Evolutionary conservation across 2,113 vertebrate species (phyloP).

Genomic region (Emydocephalus ijimae): DNA sequence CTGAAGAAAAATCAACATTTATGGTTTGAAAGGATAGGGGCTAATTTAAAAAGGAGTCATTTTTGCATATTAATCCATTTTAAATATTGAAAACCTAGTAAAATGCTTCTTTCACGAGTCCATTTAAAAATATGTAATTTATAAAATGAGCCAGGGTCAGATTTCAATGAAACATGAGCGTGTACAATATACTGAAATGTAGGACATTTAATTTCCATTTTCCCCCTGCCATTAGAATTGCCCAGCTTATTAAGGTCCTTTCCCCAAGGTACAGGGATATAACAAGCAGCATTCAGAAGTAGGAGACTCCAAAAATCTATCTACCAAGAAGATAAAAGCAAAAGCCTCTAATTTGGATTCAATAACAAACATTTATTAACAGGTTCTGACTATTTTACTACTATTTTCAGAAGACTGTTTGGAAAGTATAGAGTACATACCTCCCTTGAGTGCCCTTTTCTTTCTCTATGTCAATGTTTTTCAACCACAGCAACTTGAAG

Average conservation of each 20-base stretch:
- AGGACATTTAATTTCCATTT: background rate
- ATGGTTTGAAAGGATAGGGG: background rate
- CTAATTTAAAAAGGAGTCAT: background rate
- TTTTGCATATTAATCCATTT: background rate
- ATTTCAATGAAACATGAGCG: background rate
- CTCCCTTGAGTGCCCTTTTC: background rate
- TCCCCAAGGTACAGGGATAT: background rate
- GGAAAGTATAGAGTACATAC: background rate
- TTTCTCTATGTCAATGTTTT: background rate
- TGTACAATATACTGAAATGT: background rate
- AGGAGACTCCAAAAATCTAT: background rate
- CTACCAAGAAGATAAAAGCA: background rate
- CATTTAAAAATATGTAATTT: background rate
- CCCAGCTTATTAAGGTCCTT: background rate
- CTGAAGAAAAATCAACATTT: background rate
- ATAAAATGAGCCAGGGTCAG: background rate
- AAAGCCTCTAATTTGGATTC: background rate
- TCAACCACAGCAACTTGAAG: background rate
- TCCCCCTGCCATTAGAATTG: background rate
- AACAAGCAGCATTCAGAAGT: background rate
- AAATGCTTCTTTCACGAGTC: background rate
- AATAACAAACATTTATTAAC: background rate
- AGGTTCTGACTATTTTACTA: background rate
- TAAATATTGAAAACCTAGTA: background rate
- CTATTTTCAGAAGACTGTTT: background rate